phyloP scores from a whole-genome alignment of 2,888 invertebrate genomes.

The Ectemnius lituratus region DNA sequence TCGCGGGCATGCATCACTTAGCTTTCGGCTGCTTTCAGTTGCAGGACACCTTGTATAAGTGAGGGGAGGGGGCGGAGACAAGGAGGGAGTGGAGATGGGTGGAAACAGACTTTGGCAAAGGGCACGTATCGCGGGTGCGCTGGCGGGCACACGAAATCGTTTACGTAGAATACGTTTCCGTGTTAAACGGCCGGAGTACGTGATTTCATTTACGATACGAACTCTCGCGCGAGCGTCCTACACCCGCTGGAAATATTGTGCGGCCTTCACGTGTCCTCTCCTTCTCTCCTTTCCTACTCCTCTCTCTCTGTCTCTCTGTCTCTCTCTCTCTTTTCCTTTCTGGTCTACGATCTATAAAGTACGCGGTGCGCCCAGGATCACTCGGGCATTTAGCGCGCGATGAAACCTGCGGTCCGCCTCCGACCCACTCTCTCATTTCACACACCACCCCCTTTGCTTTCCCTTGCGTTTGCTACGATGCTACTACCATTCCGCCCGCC shows the following conservation, averaged over 20 bases:
- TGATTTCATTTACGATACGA: constrained; percentile 77
- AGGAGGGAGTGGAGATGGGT: no score
- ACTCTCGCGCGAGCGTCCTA: constrained; percentile 69
- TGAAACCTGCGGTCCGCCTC: constrained; percentile 40
- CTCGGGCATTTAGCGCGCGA: constrained; percentile 50
- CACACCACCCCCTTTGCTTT: no score
- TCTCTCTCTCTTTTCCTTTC: neutral
- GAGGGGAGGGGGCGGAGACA: no score
- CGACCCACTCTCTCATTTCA: neutral
- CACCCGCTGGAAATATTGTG: constrained; percentile 62
- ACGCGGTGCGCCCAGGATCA: constrained; percentile 49
- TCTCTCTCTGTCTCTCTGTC: neutral
- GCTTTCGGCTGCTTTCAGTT: no score
- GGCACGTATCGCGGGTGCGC: constrained; percentile 27
- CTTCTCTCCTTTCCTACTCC: constrained; percentile 12
- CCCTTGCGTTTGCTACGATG: no score
- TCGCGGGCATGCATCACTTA: no score
- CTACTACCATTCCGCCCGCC: no score
- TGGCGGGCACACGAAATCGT: constrained; percentile 41
- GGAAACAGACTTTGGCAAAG: neutral
- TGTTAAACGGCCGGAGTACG: constrained; percentile 71
- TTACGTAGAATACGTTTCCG: constrained; percentile 64
- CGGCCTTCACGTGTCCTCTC: constrained; percentile 44
- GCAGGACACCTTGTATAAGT: no score
- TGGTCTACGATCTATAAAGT: constrained; percentile 54